phyloP scores from a whole-genome alignment of 2,797 vertebrate genomes.

The Dendrocincla tyrannina region DNA sequence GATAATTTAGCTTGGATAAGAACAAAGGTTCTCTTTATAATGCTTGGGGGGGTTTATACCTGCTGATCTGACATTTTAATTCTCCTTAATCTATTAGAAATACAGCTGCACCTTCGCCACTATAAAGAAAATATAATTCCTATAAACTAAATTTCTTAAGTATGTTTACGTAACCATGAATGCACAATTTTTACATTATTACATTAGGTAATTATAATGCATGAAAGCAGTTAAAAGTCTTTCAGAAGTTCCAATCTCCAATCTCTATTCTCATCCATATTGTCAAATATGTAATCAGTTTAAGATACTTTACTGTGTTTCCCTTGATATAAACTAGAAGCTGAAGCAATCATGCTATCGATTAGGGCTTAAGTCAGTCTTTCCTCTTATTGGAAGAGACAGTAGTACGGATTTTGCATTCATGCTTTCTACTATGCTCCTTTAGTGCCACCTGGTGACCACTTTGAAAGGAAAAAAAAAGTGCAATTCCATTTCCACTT shows the following conservation, averaged over 20 bases:
- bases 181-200: constrained; percentile 5
- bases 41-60: not conserved
- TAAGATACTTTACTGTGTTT: constrained; percentile 71
- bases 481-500: not conserved
- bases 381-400: constrained; percentile 33
- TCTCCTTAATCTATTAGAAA: constrained; percentile 42
- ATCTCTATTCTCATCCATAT: constrained; percentile 57
- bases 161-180: constrained; percentile 29
- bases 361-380: constrained; percentile 71
- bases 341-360: constrained; percentile 75
- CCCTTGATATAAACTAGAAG: constrained; percentile 67
- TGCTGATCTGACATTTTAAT: constrained; percentile 27
- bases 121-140: constrained; percentile 17
- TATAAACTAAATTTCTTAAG: constrained; percentile 48
- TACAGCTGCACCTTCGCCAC: not conserved
- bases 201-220: constrained; percentile 16
- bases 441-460: constrained; percentile 94
- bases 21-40: not conserved
- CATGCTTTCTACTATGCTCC: constrained; percentile 69
- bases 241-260: constrained; percentile 30
- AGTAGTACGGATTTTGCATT: not conserved
- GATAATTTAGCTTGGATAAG: not conserved
- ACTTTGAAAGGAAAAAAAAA: not conserved
- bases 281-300: constrained; percentile 69
- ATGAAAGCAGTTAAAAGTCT: constrained; percentile 51